A percentile compares a stretch with the other conserved stretches of the same genome.
Conservation (phyloP, 2,797 vertebrate genomes). For the Scleropages formosus region DNA sequence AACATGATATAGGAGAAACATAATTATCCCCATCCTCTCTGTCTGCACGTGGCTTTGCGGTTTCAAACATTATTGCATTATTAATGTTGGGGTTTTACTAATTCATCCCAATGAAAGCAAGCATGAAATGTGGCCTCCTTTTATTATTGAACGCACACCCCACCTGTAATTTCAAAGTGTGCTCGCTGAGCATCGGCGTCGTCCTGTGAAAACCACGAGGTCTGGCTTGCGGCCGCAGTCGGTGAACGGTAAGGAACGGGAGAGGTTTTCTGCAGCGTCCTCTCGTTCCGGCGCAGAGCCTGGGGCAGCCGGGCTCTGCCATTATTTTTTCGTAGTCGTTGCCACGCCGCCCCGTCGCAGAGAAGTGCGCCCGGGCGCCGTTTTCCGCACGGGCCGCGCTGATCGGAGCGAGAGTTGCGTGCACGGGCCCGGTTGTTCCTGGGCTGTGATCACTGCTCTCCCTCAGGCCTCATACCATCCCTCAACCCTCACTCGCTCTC, state of each 20-base stretch:
- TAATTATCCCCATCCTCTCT: conserved; percentile 32
- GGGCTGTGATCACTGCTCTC: not conserved
- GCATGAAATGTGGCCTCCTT: conserved; percentile 19
- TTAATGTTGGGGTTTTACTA: conserved; percentile 52
- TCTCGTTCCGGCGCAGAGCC: too few relatives aligned
- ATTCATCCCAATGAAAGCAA: conserved; percentile 43
- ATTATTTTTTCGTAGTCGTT: not conserved
- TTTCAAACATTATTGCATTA: conserved; percentile 54
- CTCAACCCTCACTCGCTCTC: not conserved
- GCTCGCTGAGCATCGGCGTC: not conserved
- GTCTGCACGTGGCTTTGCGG: conserved; percentile 28
- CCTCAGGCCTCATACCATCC: not conserved
- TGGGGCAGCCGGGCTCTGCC: too few relatives aligned
- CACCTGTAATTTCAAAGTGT: not conserved
- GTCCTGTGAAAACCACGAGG: not conserved
- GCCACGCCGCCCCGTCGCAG: not conserved
- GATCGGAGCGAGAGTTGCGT: too few relatives aligned
- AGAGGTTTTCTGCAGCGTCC: too few relatives aligned
- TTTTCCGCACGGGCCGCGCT: too few relatives aligned
- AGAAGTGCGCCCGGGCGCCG: not conserved
- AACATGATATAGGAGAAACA: conserved; percentile 47
- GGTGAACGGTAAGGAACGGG: not conserved
- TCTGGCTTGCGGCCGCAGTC: not conserved
- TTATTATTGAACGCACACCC: conserved; percentile 11
- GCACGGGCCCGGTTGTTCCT: too few relatives aligned